Evolutionary conservation across 1,140 invertebrate genomes (phyloP).

Genomic region (Phymastichus coffea): DNA sequence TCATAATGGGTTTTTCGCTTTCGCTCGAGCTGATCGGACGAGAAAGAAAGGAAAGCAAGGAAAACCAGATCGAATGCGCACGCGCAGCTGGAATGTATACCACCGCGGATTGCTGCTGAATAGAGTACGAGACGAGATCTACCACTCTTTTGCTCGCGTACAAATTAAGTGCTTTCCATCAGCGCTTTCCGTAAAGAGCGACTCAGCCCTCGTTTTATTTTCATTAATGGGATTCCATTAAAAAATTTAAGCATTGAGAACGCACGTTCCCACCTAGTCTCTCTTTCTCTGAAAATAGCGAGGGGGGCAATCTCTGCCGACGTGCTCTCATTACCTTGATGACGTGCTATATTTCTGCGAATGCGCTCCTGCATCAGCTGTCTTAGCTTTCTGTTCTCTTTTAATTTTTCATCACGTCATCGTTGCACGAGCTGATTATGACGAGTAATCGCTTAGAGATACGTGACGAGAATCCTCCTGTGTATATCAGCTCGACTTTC

Average conservation of each 20-base stretch:
- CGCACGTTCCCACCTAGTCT: too few relatives aligned
- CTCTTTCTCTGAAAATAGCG: too few relatives aligned
- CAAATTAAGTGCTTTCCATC: constrained; percentile 25
- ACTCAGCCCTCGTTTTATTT: constrained; percentile 6
- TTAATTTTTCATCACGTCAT: too few relatives aligned
- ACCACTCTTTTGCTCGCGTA: constrained; percentile 5
- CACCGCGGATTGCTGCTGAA: constrained; percentile 15
- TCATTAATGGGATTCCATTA: constrained; percentile 10
- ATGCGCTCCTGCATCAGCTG: too few relatives aligned
- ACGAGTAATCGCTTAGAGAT: too few relatives aligned
- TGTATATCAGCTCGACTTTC: too few relatives aligned
- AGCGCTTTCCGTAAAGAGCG: neutral
- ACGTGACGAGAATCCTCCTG: too few relatives aligned
- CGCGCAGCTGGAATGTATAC: constrained; percentile 1
- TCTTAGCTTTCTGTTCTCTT: too few relatives aligned
- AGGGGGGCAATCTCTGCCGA: too few relatives aligned
- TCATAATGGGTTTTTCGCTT: constrained; percentile 11
- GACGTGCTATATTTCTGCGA: neutral
- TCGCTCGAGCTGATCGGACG: neutral
- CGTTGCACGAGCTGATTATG: too few relatives aligned
- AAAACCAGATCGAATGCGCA: neutral
- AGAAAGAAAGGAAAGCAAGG: neutral
- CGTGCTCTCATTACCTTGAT: neutral
- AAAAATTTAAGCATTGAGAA: too few relatives aligned
- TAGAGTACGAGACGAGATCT: constrained; percentile 9